Evolutionary conservation across 2,888 invertebrate genomes (phyloP).

Genomic region (Tupiocoris notatus): DNA sequence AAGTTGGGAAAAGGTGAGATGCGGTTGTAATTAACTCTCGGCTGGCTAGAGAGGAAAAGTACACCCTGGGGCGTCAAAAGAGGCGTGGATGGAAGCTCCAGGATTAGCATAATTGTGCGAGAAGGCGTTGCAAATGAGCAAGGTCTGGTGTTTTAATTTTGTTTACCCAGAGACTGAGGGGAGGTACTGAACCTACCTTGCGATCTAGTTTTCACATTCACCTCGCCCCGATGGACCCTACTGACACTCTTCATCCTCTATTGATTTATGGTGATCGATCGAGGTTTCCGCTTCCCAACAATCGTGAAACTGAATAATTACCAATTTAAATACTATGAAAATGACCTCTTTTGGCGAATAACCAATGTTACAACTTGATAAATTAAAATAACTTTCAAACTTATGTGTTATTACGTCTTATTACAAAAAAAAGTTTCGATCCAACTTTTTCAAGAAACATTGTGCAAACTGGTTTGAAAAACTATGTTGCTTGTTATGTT

Average conservation of each 20-base stretch:
- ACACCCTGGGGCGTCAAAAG: slow-evolving; percentile 1
- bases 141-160: slow-evolving; percentile 7
- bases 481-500: no score
- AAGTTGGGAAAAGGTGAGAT: neutral
- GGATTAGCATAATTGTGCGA: slow-evolving; percentile 11
- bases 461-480: no score
- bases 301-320: neutral
- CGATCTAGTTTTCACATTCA: neutral
- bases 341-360: no score
- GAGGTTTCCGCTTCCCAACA: neutral
- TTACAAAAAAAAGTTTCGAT: no score
- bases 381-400: no score
- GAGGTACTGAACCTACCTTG: neutral
- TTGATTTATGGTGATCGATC: neutral
- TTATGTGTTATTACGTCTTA: no score
- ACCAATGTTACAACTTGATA: no score
- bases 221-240: neutral
- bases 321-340: no score
- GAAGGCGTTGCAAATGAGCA: slow-evolving; percentile 7
- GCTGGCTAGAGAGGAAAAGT: neutral
- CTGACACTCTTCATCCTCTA: neutral
- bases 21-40: neutral
- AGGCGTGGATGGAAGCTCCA: neutral
- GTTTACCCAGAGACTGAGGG: neutral
- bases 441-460: no score